Evolutionary conservation across 2,888 invertebrate species (phyloP).

Genomic region (Sturmia bella): DNA sequence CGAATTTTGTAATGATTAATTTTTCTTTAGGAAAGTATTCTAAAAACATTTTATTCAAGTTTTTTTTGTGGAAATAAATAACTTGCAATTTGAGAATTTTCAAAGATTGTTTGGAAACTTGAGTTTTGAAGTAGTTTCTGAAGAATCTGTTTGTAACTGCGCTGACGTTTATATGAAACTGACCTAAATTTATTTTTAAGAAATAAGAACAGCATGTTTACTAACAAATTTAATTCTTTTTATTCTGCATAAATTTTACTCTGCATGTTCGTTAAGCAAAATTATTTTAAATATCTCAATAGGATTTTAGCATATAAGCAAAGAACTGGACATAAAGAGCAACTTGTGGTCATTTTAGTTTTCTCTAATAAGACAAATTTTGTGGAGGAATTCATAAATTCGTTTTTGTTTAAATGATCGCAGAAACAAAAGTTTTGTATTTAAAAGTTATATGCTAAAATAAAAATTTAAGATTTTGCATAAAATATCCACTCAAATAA

Average conservation of each 20-base stretch:
- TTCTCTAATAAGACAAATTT: background rate
- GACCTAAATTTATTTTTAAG: conserved; percentile 6
- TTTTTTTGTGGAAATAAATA: background rate
- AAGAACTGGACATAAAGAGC: background rate
- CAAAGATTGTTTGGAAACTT: background rate
- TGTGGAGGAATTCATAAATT: background rate
- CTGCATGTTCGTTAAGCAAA: conserved; percentile 5
- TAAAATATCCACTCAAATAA: too few relatives aligned
- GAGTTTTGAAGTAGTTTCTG: background rate
- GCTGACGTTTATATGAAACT: conserved; percentile 15
- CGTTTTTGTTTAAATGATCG: too few relatives aligned
- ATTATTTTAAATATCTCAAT: background rate
- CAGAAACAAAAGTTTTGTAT: too few relatives aligned
- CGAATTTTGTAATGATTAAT: background rate
- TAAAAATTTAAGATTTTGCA: too few relatives aligned
- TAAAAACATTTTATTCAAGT: background rate
- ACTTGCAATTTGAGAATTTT: conserved; percentile 24
- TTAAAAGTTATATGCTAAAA: too few relatives aligned
- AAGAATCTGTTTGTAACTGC: background rate
- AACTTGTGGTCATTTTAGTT: background rate
- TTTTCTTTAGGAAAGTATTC: conserved; percentile 1
- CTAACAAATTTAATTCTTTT: background rate
- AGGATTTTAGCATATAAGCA: background rate
- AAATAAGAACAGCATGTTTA: conserved; percentile 1
- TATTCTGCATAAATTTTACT: background rate